These are phyloP conservation scores for Microplitis deprimator DNA, from an alignment of 2,888 invertebrate species.

Conservation along the genomic window DNA sequence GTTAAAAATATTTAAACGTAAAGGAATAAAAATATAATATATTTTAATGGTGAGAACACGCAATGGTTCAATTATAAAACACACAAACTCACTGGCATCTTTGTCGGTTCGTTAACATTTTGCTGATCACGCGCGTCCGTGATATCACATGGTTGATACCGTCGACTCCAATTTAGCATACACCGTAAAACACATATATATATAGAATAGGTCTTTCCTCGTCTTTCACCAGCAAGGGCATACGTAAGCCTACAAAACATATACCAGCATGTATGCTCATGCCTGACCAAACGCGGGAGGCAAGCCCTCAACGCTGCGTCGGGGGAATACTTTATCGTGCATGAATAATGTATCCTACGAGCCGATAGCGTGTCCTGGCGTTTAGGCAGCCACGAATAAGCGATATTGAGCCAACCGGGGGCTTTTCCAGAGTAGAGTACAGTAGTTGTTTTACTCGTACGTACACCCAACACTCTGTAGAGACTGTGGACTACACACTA, in stretches of 20 bases:
- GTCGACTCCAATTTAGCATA: slow-evolving; percentile 25
- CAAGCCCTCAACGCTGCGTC: slow-evolving; percentile 33
- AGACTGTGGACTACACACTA: background rate
- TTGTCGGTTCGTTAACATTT: slow-evolving; percentile 10
- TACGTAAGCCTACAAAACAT: slow-evolving; percentile 18
- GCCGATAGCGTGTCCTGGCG: slow-evolving; percentile 50
- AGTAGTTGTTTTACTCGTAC: background rate
- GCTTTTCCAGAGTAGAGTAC: background rate
- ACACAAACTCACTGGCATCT: slow-evolving; percentile 16
- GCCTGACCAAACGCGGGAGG: slow-evolving; percentile 33
- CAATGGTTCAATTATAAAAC: slow-evolving; percentile 21
- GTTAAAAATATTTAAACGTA: background rate
- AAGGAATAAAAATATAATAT: background rate
- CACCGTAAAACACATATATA: background rate
- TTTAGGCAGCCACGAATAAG: slow-evolving; percentile 47
- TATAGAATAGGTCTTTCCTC: background rate
- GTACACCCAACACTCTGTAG: background rate
- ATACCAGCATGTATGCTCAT: slow-evolving; percentile 33
- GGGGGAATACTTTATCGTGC: slow-evolving; percentile 53
- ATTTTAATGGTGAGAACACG: slow-evolving; percentile 2
- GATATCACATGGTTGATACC: slow-evolving; percentile 4
- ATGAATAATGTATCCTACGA: slow-evolving; percentile 53
- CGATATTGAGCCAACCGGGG: slow-evolving; percentile 36
- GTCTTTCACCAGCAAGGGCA: slow-evolving; percentile 19
- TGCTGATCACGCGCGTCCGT: slow-evolving; percentile 6